These are phyloP conservation scores for Calidris pugnax DNA, from an alignment of 2,113 vertebrate species.

Conservation along the genomic window DNA sequence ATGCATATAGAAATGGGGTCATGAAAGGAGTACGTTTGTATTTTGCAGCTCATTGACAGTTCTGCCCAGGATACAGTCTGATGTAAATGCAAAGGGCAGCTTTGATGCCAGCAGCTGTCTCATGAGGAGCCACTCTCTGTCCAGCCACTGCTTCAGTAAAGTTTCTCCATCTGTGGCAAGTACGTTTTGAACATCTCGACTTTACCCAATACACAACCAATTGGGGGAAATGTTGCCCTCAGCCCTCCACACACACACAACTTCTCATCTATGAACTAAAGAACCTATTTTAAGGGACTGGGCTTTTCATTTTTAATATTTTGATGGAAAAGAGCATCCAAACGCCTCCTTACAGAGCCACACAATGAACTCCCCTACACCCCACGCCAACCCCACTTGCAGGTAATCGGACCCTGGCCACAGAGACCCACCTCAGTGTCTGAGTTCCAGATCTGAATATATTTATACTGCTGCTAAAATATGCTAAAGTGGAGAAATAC, in stretches of 20 bases:
- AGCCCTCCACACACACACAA: background rate
- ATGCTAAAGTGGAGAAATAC: background rate
- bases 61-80: background rate
- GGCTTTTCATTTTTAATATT: background rate
- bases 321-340: background rate
- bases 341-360: background rate
- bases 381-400: background rate
- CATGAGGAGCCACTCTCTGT: background rate
- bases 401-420: background rate
- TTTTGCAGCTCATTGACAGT: background rate
- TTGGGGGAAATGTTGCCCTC: fast-evolving
- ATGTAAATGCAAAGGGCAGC: background rate
- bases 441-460: background rate
- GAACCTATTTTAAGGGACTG: background rate
- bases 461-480: background rate
- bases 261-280: background rate
- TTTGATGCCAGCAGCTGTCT: background rate
- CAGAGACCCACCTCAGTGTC: background rate
- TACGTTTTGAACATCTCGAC: background rate
- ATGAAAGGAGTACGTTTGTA: background rate
- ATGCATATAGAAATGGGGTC: background rate
- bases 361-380: fast-evolving
- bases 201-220: background rate
- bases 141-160: background rate
- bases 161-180: background rate